Conservation (phyloP, 2,888 invertebrate species). For the Polyommatus icarus region DNA sequence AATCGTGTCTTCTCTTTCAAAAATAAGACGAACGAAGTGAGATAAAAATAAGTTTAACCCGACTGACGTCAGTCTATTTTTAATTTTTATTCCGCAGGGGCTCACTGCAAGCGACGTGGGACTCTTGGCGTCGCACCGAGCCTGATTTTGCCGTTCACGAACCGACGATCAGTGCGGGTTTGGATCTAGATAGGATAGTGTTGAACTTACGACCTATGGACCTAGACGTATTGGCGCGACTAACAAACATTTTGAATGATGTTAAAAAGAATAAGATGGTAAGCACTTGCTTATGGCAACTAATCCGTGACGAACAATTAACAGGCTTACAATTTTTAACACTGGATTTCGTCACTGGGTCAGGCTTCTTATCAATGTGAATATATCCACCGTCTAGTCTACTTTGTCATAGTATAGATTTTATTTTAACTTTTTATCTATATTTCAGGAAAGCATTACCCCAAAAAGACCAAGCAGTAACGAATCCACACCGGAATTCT, state of each 20-base stretch:
- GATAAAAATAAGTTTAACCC: too few species aligned
- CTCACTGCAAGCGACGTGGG: slow-evolving; percentile 60
- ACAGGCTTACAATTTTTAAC: too few species aligned
- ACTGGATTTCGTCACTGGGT: background rate
- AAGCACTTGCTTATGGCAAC: too few species aligned
- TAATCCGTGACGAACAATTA: too few species aligned
- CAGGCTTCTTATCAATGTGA: too few species aligned
- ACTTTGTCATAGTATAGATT: background rate
- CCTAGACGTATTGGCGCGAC: slow-evolving; percentile 43
- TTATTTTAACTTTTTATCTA: background rate
- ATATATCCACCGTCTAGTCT: too few species aligned
- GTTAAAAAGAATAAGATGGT: background rate
- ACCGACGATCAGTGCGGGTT: slow-evolving; percentile 48
- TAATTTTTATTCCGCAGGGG: slow-evolving; percentile 43
- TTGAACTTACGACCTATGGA: slow-evolving; percentile 59
- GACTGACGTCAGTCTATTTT: background rate
- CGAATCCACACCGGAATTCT: background rate
- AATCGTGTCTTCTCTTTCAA: too few species aligned
- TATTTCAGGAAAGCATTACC: background rate
- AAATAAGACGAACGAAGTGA: too few species aligned
- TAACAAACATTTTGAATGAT: slow-evolving; percentile 38
- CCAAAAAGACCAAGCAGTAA: background rate
- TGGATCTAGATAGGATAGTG: slow-evolving; percentile 55
- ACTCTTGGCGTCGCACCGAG: slow-evolving; percentile 61
- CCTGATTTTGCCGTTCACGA: slow-evolving; percentile 46